A percentile compares a stretch with the other conserved stretches of the same genome.
Evolutionary conservation across 2,113 vertebrate genomes (phyloP).

Genomic region (Thamnaconus septentrionalis): DNA sequence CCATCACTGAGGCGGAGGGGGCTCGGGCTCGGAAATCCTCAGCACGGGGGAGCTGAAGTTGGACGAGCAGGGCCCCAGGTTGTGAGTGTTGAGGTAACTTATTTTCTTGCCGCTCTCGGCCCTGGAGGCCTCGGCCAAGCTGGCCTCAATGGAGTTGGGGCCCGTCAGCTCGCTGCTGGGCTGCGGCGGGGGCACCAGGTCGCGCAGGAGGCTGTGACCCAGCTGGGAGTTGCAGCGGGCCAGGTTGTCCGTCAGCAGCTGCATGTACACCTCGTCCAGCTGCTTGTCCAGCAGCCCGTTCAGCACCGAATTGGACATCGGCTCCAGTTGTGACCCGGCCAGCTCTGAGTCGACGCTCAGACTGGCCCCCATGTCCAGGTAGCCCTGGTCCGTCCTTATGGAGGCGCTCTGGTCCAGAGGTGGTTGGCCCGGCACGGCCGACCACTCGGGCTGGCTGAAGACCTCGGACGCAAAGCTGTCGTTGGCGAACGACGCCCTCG

Average conservation of each 20-base stretch:
- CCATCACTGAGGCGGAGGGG: not conserved
- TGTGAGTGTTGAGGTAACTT: conserved; percentile 58
- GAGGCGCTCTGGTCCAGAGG: not conserved
- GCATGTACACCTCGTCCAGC: conserved; percentile 86
- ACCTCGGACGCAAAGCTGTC: not conserved
- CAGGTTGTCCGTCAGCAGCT: conserved; percentile 85
- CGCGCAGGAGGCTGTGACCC: conserved; percentile 75
- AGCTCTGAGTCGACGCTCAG: conserved; percentile 58
- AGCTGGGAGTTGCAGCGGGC: conserved; percentile 79
- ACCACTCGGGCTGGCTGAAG: not conserved
- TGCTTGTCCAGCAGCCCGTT: conserved; percentile 86
- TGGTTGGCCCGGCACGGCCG: not conserved
- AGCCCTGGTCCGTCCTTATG: conserved; percentile 59
- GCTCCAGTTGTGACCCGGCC: conserved; percentile 61
- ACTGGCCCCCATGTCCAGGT: conserved; percentile 78
- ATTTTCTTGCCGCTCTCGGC: conserved; percentile 55
- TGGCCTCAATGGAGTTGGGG: conserved; percentile 67
- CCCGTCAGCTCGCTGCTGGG: conserved; percentile 63
- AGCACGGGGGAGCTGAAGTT: conserved; percentile 84
- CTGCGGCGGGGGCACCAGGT: conserved; percentile 76
- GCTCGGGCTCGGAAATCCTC: conserved; percentile 78
- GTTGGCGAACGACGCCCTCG: not conserved
- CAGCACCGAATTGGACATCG: conserved; percentile 84
- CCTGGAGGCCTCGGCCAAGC: conserved; percentile 49
- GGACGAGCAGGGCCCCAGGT: conserved; percentile 65